Base-by-base conservation (phyloP, 2,113 vertebrate species). In the Anhinga rufa region DNA sequence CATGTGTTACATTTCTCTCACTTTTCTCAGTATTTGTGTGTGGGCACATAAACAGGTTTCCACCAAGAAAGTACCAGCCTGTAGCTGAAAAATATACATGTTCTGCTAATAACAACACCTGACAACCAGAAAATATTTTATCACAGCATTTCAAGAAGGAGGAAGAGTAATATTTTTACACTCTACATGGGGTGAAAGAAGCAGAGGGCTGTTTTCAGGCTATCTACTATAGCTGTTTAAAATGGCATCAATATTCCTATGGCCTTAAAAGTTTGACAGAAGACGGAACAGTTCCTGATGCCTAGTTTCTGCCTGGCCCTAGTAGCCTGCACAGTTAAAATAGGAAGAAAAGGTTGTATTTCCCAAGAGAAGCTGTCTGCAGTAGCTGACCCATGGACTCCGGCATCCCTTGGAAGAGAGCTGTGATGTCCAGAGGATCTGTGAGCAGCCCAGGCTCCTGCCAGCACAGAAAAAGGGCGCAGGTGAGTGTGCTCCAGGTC, bases 401-500 rank as follows among this genome's bases (percentile, higher is more conserved):
- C n/a, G 44, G 17, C 9, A 1, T 48, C 18, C 20, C 42, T 49
- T 32, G 32, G 48, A 48, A 77, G 38, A n/a, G 14, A 51, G 52
- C 20, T 83, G 38, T 21, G 38, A 8, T 25, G 10, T 31, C 25
- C 66, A 90, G 44, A 52, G 38, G 9, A 26, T 32, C 49, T 2
- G 3, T 7, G 28, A 62, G n/a, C 46, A 70, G 69, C 34, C 36
- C 72, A 40, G 49, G 20, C 32, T 81, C n/a, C 40, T 26, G 22
- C 14, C 8, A 57, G 49, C 40, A 25, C 6, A 14, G 36, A 44
- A 62, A 70, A 40, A 42, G 36, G 10, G 32, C 1, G 1, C 36
- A 36, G 19, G 38, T 0, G 1, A 48, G 19, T 11, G 12, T 0
- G 2, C 3, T 51, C 54, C 48, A 65, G n/a, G 20, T 44, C 22